Evolutionary conservation across 2,113 vertebrate genomes (phyloP).

Genomic region (Zeus faber): DNA sequence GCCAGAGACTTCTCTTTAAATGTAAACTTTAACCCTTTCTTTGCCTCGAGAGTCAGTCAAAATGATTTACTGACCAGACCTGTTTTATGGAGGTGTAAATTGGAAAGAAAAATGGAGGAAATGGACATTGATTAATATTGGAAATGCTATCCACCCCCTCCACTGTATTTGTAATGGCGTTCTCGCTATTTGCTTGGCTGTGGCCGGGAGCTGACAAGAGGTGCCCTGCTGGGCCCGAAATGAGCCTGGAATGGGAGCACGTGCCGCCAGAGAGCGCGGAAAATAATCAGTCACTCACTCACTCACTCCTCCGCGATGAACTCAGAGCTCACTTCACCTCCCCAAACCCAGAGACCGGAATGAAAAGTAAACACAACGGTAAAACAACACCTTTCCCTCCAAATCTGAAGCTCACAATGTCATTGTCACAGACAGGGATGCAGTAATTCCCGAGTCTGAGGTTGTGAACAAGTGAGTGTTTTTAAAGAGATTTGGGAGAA

Average conservation of each 20-base stretch:
- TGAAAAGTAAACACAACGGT: background rate
- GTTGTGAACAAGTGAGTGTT: conserved; percentile 28
- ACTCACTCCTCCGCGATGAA: conserved; percentile 87
- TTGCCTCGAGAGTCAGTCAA: conserved; percentile 69
- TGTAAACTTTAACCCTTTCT: conserved; percentile 81
- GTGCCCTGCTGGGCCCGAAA: conserved; percentile 94
- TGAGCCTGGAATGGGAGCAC: conserved; percentile 91
- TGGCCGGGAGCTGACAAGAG: conserved; percentile 84
- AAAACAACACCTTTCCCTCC: background rate
- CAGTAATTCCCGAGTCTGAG: conserved; percentile 8
- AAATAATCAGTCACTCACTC: conserved; percentile 92
- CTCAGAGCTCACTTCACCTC: conserved; percentile 87
- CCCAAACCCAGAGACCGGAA: conserved; percentile 55
- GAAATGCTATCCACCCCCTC: conserved; percentile 82
- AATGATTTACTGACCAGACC: conserved; percentile 83
- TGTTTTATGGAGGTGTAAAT: conserved; percentile 86
- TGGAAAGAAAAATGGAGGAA: conserved; percentile 85
- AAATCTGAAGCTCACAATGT: conserved; percentile 52
- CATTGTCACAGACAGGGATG: conserved; percentile 80
- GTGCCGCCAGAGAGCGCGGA: conserved; percentile 84
- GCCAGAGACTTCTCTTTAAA: conserved; percentile 84
- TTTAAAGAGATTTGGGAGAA: conserved; percentile 28
- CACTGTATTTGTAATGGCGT: conserved; percentile 89
- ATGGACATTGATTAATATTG: conserved; percentile 96
- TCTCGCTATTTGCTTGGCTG: conserved; percentile 85